Evolutionary conservation across 2,113 vertebrate genomes (phyloP).

Genomic region (Chionis minor): DNA sequence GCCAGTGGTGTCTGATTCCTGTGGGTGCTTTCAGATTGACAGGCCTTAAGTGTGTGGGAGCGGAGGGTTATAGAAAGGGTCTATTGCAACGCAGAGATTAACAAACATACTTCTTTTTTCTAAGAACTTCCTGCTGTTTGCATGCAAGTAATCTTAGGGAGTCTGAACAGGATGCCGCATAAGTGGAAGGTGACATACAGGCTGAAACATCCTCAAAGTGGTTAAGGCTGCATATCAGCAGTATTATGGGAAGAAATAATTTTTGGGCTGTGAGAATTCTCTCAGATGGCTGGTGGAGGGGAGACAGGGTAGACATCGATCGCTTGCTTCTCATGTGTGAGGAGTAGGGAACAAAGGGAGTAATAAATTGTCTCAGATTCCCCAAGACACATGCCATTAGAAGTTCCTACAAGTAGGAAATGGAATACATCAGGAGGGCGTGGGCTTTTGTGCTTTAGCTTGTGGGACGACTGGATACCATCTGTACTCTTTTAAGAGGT

Average conservation of each 20-base stretch:
- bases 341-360: not conserved
- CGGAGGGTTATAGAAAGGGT: not conserved
- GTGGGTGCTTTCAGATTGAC: not conserved
- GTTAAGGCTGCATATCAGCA: not conserved
- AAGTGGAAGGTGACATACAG: not conserved
- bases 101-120: not conserved
- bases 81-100: not conserved
- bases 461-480: not conserved
- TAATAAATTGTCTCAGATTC: not conserved
- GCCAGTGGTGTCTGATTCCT: not conserved
- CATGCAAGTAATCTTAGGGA: not conserved
- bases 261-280: not conserved
- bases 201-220: not conserved
- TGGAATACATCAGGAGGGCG: not conserved
- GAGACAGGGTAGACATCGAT: not conserved
- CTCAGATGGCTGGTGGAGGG: not conserved
- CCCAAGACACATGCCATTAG: not conserved
- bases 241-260: not conserved
- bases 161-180: not conserved
- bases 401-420: not conserved
- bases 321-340: not conserved
- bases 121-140: not conserved
- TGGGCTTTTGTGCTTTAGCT: not conserved
- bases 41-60: not conserved
- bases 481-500: not conserved